Evolutionary conservation across 2,888 invertebrate species (phyloP).

Genomic region (Lycaena phlaeas): DNA sequence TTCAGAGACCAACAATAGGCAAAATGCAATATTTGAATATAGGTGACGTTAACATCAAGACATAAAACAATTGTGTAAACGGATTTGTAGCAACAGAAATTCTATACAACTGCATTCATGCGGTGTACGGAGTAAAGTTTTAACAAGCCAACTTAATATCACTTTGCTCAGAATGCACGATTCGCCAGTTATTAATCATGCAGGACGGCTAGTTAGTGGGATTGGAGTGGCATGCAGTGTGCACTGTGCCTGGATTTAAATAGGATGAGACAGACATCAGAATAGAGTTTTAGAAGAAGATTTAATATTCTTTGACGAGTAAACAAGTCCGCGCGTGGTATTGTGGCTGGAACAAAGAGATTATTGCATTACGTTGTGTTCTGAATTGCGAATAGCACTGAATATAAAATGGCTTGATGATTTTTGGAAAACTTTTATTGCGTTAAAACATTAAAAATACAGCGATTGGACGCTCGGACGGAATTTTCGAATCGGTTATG

Average conservation of each 20-base stretch:
- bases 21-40: no score
- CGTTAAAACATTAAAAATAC: background rate
- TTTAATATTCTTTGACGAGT: slow-evolving; percentile 31
- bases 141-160: slow-evolving; percentile 74
- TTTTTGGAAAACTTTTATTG: slow-evolving; percentile 12
- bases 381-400: slow-evolving; percentile 22
- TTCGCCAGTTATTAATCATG: slow-evolving; percentile 69
- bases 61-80: slow-evolving; percentile 37
- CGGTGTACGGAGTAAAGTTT: slow-evolving; percentile 60
- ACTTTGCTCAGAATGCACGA: slow-evolving; percentile 64
- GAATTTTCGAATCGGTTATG: slow-evolving; percentile 3
- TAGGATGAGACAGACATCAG: slow-evolving; percentile 19
- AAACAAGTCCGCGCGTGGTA: slow-evolving; percentile 25
- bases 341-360: slow-evolving; percentile 26
- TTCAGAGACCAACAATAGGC: no score
- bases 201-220: slow-evolving; percentile 64
- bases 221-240: slow-evolving; percentile 49
- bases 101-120: slow-evolving; percentile 51
- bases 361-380: slow-evolving; percentile 28
- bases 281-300: slow-evolving; percentile 25
- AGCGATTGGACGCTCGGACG: background rate
- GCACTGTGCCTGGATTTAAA: slow-evolving; percentile 35
- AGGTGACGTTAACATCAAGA: no score
- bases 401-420: slow-evolving; percentile 18
- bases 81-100: slow-evolving; percentile 38